Evolutionary conservation across 1,140 invertebrate genomes (phyloP), one percentile per base, ranked within the genome.

Genomic region (Papilio glaucus): DNA sequence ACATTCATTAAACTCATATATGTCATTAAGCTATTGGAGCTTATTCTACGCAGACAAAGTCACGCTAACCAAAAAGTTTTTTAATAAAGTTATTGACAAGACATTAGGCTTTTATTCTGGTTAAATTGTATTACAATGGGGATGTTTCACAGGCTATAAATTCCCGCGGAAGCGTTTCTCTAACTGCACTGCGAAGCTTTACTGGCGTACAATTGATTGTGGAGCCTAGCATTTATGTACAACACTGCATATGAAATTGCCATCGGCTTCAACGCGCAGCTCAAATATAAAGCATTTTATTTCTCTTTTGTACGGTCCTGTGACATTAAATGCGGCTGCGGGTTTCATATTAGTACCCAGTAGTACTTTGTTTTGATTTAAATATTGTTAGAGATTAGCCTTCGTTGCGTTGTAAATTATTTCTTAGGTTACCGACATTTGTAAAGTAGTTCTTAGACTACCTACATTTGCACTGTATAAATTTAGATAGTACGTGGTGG

Each of bases 101-200:
- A 37, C 60, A 62, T 62, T 10, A 33, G 2, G 13, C 21, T 15
- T 53, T 21, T 65, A 39, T 13, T 9, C 18, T 7, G 15, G 15
- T 39, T 57, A 57, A 65, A 41, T 41, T 65, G 37, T 69, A 18
- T 57, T 45, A 69, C 67, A 69, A 45, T 69, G n/a, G 26, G 13
- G 21, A 29, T 68, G 67, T 49, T 33, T 9, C 67, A 37, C 13
- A 26, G 41, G n/a, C 67, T n/a, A 69, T 69, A 69, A 69, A 69
- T 49, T 53, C 4, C n/a, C 6, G n/a, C 4, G 45, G 10, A 53
- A 53, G 67, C 42, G 42, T 45, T 69, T 45, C 61, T 62, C 45
- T 69, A 69, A 69, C 67, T 69, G 67, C 67, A 33, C 24, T 69
- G 26, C 12, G 67, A 69, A 69, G 67, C 67, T 69, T 69, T 69